Evolutionary conservation across 2,888 invertebrate species (phyloP).

Genomic region (Tetragnatha montana): DNA sequence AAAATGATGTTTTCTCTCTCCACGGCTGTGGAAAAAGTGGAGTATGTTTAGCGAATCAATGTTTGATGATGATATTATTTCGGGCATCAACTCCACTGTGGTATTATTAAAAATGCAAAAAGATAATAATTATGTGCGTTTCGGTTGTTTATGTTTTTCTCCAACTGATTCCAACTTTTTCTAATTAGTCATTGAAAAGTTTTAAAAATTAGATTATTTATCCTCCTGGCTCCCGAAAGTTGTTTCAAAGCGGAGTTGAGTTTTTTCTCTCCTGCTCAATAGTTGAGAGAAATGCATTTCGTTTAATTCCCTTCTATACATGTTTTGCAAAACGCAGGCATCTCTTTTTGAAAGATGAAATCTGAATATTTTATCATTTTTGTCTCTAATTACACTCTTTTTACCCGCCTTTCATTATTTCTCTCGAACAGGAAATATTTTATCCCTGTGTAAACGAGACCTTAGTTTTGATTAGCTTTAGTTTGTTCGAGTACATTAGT

Average conservation of each 20-base stretch:
- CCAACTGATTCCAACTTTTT: slow-evolving; percentile 26
- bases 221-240: slow-evolving; percentile 16
- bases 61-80: slow-evolving; percentile 65
- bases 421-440: neutral
- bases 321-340: neutral
- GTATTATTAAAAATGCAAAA: slow-evolving; percentile 60
- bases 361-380: slow-evolving; percentile 5
- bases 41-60: slow-evolving; percentile 41
- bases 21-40: slow-evolving; percentile 30
- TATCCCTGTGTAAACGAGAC: neutral
- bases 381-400: neutral
- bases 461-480: neutral
- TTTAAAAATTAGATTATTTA: slow-evolving; percentile 47
- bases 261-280: slow-evolving; percentile 2
- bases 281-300: slow-evolving; percentile 5
- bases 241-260: slow-evolving; percentile 21
- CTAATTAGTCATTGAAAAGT: slow-evolving; percentile 50
- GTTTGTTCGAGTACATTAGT: neutral
- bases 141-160: slow-evolving; percentile 17
- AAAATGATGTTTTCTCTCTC: slow-evolving; percentile 44
- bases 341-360: neutral
- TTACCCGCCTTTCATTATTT: neutral
- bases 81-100: neutral
- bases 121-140: slow-evolving; percentile 47
- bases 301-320: slow-evolving; percentile 21